Conservation (phyloP, 2,797 vertebrate species). For the Carapus acus region DNA sequence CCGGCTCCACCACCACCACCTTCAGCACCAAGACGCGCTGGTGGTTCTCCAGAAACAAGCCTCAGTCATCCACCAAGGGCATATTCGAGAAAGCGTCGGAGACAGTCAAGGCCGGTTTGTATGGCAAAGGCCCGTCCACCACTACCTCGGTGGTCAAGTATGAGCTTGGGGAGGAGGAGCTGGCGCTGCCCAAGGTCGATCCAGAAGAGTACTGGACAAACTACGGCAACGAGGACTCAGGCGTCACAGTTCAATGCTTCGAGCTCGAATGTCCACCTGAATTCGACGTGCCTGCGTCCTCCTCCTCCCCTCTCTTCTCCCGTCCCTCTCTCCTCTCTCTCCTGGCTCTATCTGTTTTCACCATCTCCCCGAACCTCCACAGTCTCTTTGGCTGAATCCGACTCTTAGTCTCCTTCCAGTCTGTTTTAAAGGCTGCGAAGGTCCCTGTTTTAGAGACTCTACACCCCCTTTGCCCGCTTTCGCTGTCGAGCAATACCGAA, state of each 20-base stretch:
- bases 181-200: constrained; percentile 80
- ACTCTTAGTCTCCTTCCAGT: constrained; percentile 48
- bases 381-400: constrained; percentile 69
- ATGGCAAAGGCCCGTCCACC: constrained; percentile 71
- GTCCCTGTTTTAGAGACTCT: constrained; percentile 57
- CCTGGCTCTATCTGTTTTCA: constrained; percentile 58
- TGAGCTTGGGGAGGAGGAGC: constrained; percentile 81
- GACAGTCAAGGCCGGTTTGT: constrained; percentile 70
- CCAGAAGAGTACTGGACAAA: constrained; percentile 83
- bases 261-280: constrained; percentile 77
- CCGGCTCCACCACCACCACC: constrained; percentile 77
- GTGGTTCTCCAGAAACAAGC: constrained; percentile 81
- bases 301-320: constrained; percentile 54
- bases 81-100: constrained; percentile 74
- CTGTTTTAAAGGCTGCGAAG: constrained; percentile 70
- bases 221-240: constrained; percentile 82
- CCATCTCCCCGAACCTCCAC: constrained; percentile 58
- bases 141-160: constrained; percentile 82
- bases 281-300: constrained; percentile 66
- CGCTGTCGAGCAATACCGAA: constrained; percentile 55
- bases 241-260: constrained; percentile 73
- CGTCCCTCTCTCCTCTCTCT: constrained; percentile 55
- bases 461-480: constrained; percentile 62
- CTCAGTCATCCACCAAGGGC: constrained; percentile 73
- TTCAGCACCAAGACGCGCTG: constrained; percentile 74